A percentile compares a stretch with the other conserved stretches of the same genome.
These are phyloP conservation scores for Hydropotes inermis DNA, from an alignment of 2,113 vertebrate genomes.

Conservation along the genomic window DNA sequence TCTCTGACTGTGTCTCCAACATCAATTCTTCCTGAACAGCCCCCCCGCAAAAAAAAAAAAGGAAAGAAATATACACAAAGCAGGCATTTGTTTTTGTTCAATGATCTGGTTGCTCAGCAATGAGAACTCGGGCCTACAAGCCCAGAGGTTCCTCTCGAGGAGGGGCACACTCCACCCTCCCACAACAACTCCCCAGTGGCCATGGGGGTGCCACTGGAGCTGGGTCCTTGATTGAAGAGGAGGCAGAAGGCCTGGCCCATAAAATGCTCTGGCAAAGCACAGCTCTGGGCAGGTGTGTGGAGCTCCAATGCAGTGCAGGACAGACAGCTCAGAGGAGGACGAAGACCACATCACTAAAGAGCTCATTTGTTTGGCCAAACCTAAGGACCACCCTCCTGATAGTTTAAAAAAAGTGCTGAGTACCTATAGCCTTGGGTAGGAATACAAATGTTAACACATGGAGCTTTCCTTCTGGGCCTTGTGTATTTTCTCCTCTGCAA, in stretches of 20 bases:
- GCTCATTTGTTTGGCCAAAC: background rate
- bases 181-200: background rate
- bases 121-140: background rate
- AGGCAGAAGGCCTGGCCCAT: background rate
- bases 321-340: background rate
- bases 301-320: background rate
- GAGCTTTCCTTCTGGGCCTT: background rate
- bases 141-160: background rate
- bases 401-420: background rate
- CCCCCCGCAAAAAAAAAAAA: background rate
- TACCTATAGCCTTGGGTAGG: background rate
- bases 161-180: background rate
- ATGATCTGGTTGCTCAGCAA: background rate
- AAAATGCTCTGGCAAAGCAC: background rate
- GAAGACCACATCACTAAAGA: background rate
- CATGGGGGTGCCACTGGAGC: background rate
- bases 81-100: background rate
- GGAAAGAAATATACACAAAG: background rate
- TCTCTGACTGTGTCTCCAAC: constrained; percentile 20
- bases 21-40: background rate
- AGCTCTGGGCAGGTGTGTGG: rapidly evolving
- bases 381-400: background rate
- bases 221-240: background rate
- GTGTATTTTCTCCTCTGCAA: no score
- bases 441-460: rapidly evolving